These are phyloP conservation scores for Drosophila malerkotliana DNA, from an alignment of 1,140 invertebrate species.

Conservation along the genomic window DNA sequence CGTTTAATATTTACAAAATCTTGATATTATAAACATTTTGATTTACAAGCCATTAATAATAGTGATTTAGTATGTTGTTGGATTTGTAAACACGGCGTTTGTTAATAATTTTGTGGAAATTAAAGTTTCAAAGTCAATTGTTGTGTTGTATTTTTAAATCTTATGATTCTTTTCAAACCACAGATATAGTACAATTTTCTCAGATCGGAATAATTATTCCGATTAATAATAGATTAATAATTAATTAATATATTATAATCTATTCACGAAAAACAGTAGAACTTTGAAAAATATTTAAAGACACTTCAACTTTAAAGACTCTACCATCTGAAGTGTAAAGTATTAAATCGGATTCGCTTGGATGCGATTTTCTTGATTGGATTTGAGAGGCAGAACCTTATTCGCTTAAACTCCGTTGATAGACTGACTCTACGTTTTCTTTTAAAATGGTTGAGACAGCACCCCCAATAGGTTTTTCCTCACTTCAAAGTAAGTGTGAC, in stretches of 20 bases:
- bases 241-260: too few species aligned
- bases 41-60: not conserved
- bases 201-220: too few species aligned
- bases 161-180: too few species aligned
- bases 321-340: not conserved
- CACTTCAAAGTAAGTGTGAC: not conserved
- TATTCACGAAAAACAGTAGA: too few species aligned
- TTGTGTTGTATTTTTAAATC: not conserved
- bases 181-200: too few species aligned
- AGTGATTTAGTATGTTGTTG: not conserved
- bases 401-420: not conserved
- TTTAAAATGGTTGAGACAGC: not conserved
- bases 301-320: not conserved
- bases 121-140: not conserved
- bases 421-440: not conserved
- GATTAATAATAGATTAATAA: too few species aligned
- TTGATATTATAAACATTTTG: not conserved
- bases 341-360: not conserved
- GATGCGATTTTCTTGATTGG: not conserved
- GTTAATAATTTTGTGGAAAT: conserved; percentile 1
- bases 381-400: not conserved
- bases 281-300: too few species aligned
- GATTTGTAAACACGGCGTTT: not conserved
- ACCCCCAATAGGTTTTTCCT: not conserved
- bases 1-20: not conserved